A percentile compares a stretch with the other conserved stretches of the same genome.
Evolutionary conservation across 2,888 invertebrate species (phyloP).

Genomic region (Drosophila mercatorum): DNA sequence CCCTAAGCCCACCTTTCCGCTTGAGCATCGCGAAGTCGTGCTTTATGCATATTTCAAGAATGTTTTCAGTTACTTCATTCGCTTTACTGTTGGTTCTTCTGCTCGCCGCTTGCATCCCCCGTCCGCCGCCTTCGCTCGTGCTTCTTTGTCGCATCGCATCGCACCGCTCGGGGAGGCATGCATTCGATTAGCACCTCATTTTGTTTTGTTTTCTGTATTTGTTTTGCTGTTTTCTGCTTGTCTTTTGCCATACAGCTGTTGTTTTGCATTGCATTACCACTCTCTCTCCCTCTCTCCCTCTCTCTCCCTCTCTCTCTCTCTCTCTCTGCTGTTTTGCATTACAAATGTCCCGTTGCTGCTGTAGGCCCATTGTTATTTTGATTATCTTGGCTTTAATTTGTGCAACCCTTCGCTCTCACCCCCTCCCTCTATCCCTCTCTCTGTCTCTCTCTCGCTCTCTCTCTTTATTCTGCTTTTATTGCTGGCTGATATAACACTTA

Average conservation of each 20-base stretch:
- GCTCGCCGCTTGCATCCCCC: not conserved
- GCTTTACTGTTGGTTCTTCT: slow-evolving; percentile 1
- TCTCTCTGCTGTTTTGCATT: slow-evolving; percentile 58
- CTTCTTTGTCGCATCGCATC: slow-evolving; percentile 34
- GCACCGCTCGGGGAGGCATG: slow-evolving; percentile 36
- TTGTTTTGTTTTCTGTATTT: slow-evolving; percentile 17
- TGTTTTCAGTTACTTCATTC: not conserved
- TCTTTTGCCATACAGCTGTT: slow-evolving; percentile 27
- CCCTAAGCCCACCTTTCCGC: not conserved
- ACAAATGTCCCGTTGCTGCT: slow-evolving; percentile 59
- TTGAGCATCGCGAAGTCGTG: slow-evolving; percentile 12
- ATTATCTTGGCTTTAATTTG: slow-evolving; percentile 79
- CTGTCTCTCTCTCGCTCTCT: too few species aligned
- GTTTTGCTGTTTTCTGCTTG: slow-evolving; percentile 16
- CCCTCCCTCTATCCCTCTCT: not conserved
- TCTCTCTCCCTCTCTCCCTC: not conserved
- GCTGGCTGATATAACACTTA: slow-evolving; percentile 74
- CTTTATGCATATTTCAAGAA: not conserved
- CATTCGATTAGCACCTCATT: slow-evolving; percentile 75
- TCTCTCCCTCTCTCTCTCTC: not conserved
- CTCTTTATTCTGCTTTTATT: slow-evolving; percentile 22
- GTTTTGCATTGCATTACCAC: slow-evolving; percentile 46
- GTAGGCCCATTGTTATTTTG: slow-evolving; percentile 31
- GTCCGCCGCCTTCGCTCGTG: not conserved
- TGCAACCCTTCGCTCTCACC: slow-evolving; percentile 14